Percentiles rank a stretch among this genome's conserved stretches.
Evolutionary conservation across 1,140 invertebrate species (phyloP).

Genomic region (Ridgeia piscesae): DNA sequence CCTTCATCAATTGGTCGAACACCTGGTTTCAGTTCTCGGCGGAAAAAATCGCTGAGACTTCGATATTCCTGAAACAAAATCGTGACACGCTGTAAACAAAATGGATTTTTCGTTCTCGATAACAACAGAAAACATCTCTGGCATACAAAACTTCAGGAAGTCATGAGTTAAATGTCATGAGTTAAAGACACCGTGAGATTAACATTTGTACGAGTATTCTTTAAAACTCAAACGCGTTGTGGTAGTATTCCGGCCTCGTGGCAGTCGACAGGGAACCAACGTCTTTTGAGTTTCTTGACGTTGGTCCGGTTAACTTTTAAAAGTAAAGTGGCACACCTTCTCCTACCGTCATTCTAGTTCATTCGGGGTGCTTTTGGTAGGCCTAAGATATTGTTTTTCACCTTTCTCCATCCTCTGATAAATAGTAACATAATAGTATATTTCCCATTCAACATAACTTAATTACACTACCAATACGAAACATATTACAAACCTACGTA

Average conservation of each 20-base stretch:
- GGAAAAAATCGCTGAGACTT: slow-evolving; percentile 86
- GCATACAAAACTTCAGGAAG: too few relatives aligned
- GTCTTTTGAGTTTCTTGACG: not conserved
- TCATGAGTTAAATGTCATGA: too few relatives aligned
- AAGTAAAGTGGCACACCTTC: not conserved
- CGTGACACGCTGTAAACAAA: slow-evolving; percentile 39
- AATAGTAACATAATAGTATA: not conserved
- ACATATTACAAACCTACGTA: not conserved
- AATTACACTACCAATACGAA: not conserved
- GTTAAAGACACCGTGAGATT: too few relatives aligned
- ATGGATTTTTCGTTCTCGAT: not conserved
- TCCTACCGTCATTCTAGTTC: not conserved
- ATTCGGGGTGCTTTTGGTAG: not conserved
- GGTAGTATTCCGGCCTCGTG: not conserved
- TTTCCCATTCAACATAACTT: not conserved
- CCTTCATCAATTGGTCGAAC: slow-evolving; percentile 70
- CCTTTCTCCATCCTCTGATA: not conserved
- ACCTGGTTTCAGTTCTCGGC: slow-evolving; percentile 74
- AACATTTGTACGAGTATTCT: not conserved
- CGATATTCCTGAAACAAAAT: slow-evolving; percentile 71
- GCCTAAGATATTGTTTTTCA: not conserved
- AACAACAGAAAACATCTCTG: not conserved
- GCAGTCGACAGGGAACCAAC: too few relatives aligned
- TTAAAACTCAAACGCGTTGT: not conserved
- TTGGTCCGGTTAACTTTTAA: not conserved